Conservation (phyloP, 2,797 vertebrate species). For the Smutsia temminckii region DNA sequence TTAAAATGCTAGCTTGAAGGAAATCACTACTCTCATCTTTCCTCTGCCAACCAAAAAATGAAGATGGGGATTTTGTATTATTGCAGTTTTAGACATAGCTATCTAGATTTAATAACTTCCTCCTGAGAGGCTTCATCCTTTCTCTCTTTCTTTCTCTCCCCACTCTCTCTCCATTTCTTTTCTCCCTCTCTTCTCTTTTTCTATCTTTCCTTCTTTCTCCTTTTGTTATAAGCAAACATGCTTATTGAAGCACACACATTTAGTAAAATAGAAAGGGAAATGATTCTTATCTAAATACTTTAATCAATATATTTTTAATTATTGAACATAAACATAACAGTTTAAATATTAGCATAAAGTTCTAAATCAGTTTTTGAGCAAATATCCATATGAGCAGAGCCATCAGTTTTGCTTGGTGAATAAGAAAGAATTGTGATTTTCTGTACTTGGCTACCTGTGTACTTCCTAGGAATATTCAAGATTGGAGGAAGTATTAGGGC, state of each 20-base stretch:
- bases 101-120: neutral
- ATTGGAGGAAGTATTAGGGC: neutral
- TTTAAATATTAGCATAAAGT: neutral
- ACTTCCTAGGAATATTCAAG: neutral
- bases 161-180: no score
- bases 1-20: neutral
- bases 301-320: neutral
- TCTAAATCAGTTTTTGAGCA: neutral
- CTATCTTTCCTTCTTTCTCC: neutral
- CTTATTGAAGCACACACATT: neutral
- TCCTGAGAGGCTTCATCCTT: neutral
- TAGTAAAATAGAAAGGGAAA: slow-evolving; percentile 4
- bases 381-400: neutral
- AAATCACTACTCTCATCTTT: neutral
- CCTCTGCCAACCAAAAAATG: neutral
- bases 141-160: neutral
- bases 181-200: neutral
- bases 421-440: neutral
- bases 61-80: neutral
- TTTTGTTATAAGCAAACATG: neutral
- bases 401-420: neutral
- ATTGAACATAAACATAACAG: neutral
- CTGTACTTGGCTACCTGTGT: neutral
- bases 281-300: neutral
- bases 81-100: neutral